These are phyloP conservation scores for Bombyx mandarina DNA, from an alignment of 1,140 invertebrate genomes.

Conservation along the genomic window DNA sequence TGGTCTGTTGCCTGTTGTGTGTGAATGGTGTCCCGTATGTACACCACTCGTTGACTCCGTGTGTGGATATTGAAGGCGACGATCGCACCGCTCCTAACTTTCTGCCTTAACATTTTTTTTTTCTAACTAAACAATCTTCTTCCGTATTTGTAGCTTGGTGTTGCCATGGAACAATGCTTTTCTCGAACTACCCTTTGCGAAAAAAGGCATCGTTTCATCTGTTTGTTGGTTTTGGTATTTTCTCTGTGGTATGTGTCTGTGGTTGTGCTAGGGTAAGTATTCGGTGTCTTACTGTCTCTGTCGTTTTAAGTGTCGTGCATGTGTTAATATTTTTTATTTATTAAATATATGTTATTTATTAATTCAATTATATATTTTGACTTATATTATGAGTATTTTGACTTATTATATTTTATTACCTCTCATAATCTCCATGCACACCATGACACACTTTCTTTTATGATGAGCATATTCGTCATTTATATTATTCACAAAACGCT, in stretches of 20 bases:
- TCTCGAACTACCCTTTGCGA: slow-evolving; percentile 10
- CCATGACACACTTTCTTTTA: slow-evolving; percentile 40
- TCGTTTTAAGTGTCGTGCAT: slow-evolving; percentile 54
- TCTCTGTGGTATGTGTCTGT: slow-evolving; percentile 33
- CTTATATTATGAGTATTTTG: slow-evolving; percentile 21
- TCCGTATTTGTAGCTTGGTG: slow-evolving; percentile 55
- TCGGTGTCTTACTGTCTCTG: slow-evolving; percentile 49
- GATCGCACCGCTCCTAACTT: slow-evolving; percentile 54
- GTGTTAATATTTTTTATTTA: slow-evolving; percentile 31
- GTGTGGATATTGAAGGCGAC: slow-evolving; percentile 60
- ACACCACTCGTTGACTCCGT: slow-evolving; percentile 32
- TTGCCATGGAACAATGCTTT: slow-evolving; percentile 52
- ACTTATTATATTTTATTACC: slow-evolving; percentile 41
- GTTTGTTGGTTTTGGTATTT: slow-evolving; percentile 36
- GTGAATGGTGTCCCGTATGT: slow-evolving; percentile 42
- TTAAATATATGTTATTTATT: slow-evolving; percentile 25
- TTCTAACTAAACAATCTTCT: slow-evolving; percentile 44
- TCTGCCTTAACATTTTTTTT: slow-evolving; percentile 58
- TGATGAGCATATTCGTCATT: slow-evolving; percentile 23
- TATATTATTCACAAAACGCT: slow-evolving; percentile 16
- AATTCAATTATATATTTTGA: not conserved
- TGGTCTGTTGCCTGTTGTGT: slow-evolving; percentile 60
- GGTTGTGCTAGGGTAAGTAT: slow-evolving; percentile 49
- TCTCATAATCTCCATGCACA: slow-evolving; percentile 59
- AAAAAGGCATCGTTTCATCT: slow-evolving; percentile 53